phyloP scores from a whole-genome alignment of 2,113 vertebrate genomes.

The Indicator indicator region DNA sequence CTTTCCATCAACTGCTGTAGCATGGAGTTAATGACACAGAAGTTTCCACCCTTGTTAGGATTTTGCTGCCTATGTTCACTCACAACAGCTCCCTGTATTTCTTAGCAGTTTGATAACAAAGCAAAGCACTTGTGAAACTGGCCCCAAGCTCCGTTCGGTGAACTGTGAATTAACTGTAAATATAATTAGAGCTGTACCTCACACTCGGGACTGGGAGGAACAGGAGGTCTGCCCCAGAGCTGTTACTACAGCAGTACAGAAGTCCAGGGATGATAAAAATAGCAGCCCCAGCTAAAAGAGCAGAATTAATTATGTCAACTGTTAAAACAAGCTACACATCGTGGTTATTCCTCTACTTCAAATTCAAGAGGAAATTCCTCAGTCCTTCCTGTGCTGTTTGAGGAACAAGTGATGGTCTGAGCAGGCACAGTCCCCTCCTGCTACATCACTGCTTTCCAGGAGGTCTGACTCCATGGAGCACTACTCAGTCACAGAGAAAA shows the following conservation, averaged over 20 bases:
- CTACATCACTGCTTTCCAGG: neutral
- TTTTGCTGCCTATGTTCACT: neutral
- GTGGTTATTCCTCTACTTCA: neutral
- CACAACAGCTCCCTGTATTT: neutral
- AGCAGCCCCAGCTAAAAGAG: constrained; percentile 54
- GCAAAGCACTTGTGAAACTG: constrained; percentile 17
- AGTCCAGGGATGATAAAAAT: constrained; percentile 81
- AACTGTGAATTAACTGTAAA: constrained; percentile 64
- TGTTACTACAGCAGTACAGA: constrained; percentile 72
- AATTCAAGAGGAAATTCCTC: neutral
- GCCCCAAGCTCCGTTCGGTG: constrained; percentile 14
- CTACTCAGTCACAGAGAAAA: neutral
- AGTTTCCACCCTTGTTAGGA: neutral
- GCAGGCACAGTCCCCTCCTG: neutral
- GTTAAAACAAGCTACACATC: constrained; percentile 6
- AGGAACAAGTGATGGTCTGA: neutral
- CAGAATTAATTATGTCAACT: constrained; percentile 58
- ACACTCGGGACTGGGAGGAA: constrained; percentile 45
- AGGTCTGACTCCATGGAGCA: neutral
- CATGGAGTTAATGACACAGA: neutral
- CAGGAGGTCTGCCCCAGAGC: constrained; percentile 76
- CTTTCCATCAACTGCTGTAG: neutral
- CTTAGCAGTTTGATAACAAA: constrained; percentile 34
- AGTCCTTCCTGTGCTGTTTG: neutral
- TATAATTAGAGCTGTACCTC: constrained; percentile 58